These are phyloP conservation scores for Thaumetopoea pityocampa DNA, from an alignment of 1,140 invertebrate genomes.

Conservation along the genomic window DNA sequence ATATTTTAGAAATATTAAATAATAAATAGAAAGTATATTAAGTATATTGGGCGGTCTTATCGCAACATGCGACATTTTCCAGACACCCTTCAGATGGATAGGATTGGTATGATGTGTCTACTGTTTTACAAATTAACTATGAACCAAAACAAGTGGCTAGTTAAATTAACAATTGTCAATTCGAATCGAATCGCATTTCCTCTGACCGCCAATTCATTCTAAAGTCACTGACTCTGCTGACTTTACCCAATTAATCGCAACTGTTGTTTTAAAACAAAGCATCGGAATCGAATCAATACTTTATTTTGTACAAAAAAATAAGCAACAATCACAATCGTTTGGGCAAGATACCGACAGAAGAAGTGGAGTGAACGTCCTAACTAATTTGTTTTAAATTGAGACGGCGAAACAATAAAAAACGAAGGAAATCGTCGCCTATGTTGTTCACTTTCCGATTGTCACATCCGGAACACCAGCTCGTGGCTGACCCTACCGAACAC, in stretches of 20 bases:
- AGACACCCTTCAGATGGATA: no score
- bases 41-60: no score
- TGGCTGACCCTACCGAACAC: constrained; percentile 14
- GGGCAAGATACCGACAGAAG: constrained; percentile 11
- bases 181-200: constrained; percentile 25
- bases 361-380: constrained; percentile 32
- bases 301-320: constrained; percentile 14
- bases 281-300: constrained; percentile 18
- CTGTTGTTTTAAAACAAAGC: constrained; percentile 28
- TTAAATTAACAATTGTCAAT: constrained; percentile 16
- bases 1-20: no score
- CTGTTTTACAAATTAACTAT: constrained; percentile 13
- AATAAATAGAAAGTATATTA: no score
- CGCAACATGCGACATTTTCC: no score
- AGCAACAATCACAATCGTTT: constrained; percentile 18
- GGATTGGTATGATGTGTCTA: no score
- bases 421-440: constrained; percentile 24
- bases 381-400: constrained; percentile 60
- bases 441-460: no score
- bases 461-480: constrained; percentile 39
- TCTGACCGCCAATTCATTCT: constrained; percentile 19
- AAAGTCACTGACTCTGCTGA: constrained; percentile 24
- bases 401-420: constrained; percentile 24
- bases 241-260: constrained; percentile 24
- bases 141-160: constrained; percentile 17